Percentiles rank a stretch among this genome's conserved stretches.
Conservation (phyloP, 2,888 invertebrate genomes). For the Ochropleura plecta region DNA sequence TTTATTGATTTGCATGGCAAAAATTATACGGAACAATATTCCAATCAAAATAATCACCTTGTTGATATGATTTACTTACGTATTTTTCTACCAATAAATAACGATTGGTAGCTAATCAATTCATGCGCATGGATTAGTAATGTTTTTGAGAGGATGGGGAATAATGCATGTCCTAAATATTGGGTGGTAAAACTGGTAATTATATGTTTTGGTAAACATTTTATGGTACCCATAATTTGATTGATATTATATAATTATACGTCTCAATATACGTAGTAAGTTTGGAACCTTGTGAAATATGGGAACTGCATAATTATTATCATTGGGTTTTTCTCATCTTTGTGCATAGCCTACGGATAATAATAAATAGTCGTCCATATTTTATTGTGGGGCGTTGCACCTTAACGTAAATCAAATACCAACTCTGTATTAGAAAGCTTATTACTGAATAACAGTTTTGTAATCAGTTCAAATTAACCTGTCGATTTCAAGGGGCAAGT, state of each 20-base stretch:
- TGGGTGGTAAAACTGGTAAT: neutral
- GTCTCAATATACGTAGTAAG: neutral
- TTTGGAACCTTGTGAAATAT: slow-evolving; percentile 7
- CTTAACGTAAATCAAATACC: slow-evolving; percentile 51
- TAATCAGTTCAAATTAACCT: slow-evolving; percentile 53
- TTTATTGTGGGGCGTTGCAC: slow-evolving; percentile 56
- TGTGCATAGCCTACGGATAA: slow-evolving; percentile 4
- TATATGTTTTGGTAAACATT: neutral
- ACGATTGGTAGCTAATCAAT: neutral
- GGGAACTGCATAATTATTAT: slow-evolving; percentile 13
- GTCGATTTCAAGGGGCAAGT: slow-evolving; percentile 59
- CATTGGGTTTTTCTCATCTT: slow-evolving; percentile 4
- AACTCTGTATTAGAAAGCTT: slow-evolving; percentile 56
- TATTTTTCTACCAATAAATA: slow-evolving; percentile 1
- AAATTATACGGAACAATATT: slow-evolving; percentile 30
- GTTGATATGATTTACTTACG: slow-evolving; percentile 22
- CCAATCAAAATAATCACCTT: slow-evolving; percentile 16
- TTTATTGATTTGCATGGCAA: slow-evolving; percentile 11
- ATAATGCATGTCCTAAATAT: neutral
- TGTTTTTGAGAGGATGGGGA: neutral
- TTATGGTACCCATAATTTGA: slow-evolving; percentile 13
- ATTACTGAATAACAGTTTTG: slow-evolving; percentile 53
- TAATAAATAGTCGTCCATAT: neutral
- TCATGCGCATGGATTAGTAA: neutral
- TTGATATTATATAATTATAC: slow-evolving; percentile 27